Base-by-base conservation (phyloP, 1,140 invertebrate genomes). In the Aphelinus atriplicis region DNA sequence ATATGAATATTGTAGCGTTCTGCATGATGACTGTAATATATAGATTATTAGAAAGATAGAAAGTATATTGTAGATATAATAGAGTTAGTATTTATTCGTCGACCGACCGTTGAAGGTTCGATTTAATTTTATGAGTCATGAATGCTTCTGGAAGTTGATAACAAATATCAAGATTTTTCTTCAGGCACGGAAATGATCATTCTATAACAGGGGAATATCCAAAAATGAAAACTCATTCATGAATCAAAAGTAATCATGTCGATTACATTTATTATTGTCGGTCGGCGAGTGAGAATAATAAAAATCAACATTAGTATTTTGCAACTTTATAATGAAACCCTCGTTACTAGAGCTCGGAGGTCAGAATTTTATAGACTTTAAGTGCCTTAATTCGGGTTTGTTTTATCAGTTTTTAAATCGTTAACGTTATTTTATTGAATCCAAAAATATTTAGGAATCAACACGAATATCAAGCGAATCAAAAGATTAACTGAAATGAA, bases 21-120 rank as follows among this genome's bases (percentile, higher is more conserved):
- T 51, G 71, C 63, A 65, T 26, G 47, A 65, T 53, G 9, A 60
- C n/a, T 73, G 46, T 65, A 66, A 51, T 66, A 65, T 65, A 63
- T 3, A 53, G n/a, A 71, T 56, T n/a, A 55, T 62, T 63, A 60
- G 26, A 48, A 7, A 5, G 26, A 47, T 26, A 26, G 26, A 48
- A 48, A 47, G 10, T 48, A 46, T 56, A 57, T 42, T 6, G 53
- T 64, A 51, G 55, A 45, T 47, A 71, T 45, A 9, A 55, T 48
- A 42, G 46, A 46, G 45, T 2, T 4, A 5, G 10, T 26, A 1
- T 26, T 26, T 1, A 47, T 57, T 48, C 64, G 46, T 46, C 70
- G 53, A 64, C 6, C 7, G 57, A 7, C 2, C 2, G 48, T 60
- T 26, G 26, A 26, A 26, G 26, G 26, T 26, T 26, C 26, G 26